Evolutionary conservation across 2,797 vertebrate genomes (phyloP).

Genomic region (Peromyscus melanophrys): DNA sequence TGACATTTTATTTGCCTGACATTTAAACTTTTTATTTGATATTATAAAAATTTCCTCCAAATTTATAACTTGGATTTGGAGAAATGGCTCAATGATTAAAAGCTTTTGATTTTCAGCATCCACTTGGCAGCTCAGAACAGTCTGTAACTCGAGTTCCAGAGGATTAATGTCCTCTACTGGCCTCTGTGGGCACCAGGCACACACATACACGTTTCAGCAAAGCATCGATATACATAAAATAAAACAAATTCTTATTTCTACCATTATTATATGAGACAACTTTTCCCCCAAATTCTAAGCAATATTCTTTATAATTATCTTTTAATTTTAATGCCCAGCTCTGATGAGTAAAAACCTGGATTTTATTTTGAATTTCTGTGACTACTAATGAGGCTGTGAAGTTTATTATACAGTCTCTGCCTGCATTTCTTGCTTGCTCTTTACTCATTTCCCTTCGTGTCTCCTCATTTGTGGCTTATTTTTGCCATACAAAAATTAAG

Average conservation of each 20-base stretch:
- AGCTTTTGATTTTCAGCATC: background rate
- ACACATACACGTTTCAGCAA: background rate
- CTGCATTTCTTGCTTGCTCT: constrained; percentile 36
- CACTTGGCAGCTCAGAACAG: background rate
- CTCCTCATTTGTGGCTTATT: constrained; percentile 32
- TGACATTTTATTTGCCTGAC: constrained; percentile 70
- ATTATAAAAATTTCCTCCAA: constrained; percentile 43
- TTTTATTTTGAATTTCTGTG: constrained; percentile 63
- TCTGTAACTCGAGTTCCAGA: background rate
- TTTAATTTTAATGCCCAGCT: background rate
- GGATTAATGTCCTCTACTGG: background rate
- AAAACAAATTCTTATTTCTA: constrained; percentile 39
- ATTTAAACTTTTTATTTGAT: constrained; percentile 60
- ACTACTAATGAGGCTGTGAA: constrained; percentile 37
- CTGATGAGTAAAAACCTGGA: constrained; percentile 28
- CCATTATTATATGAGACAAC: constrained; percentile 5
- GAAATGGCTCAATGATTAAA: background rate
- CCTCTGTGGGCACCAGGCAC: background rate
- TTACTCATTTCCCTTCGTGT: constrained; percentile 45
- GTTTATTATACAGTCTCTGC: constrained; percentile 29
- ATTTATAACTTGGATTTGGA: background rate
- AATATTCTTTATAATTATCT: constrained; percentile 46
- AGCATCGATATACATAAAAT: background rate
- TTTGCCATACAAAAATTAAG: constrained; percentile 20
- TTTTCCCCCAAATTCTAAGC: constrained; percentile 13